These are phyloP conservation scores for Drosophila multiciliata DNA, from an alignment of 2,888 invertebrate species.

Conservation along the genomic window DNA sequence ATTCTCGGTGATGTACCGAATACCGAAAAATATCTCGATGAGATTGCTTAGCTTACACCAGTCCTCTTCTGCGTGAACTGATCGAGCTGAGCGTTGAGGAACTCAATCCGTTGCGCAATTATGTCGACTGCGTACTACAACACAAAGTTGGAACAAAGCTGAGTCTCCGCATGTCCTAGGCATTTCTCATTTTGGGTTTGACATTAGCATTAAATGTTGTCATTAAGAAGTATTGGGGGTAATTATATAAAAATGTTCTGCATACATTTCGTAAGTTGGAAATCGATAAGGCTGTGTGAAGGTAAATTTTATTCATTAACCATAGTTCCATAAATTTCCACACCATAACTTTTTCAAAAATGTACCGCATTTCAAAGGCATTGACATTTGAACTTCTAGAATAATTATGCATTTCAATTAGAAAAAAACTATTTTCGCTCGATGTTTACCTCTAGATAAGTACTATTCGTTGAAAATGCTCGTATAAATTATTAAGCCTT, in stretches of 20 bases:
- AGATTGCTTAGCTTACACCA: constrained; percentile 76
- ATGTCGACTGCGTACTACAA: neutral
- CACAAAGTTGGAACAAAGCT: neutral
- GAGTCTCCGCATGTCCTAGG: neutral
- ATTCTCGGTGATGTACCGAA: constrained; percentile 74
- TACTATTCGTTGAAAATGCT: neutral
- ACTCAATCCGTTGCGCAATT: constrained; percentile 59
- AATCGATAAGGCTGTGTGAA: neutral
- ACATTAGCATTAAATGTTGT: constrained; percentile 26
- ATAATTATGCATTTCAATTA: neutral
- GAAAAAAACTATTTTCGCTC: too few species aligned
- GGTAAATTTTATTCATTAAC: neutral
- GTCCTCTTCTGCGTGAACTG: constrained; percentile 56
- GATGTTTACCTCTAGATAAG: too few species aligned
- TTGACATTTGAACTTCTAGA: neutral
- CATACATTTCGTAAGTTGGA: too few species aligned
- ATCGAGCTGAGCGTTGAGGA: constrained; percentile 65
- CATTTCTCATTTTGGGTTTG: constrained; percentile 3
- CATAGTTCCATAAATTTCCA: neutral
- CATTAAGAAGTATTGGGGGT: constrained; percentile 17
- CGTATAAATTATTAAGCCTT: neutral
- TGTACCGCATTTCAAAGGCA: neutral
- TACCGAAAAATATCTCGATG: constrained; percentile 70
- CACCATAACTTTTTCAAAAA: neutral
- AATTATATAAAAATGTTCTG: constrained; percentile 7